Evolutionary conservation across 2,888 invertebrate species (phyloP).

Genomic region (Drosophila fungiperda): DNA sequence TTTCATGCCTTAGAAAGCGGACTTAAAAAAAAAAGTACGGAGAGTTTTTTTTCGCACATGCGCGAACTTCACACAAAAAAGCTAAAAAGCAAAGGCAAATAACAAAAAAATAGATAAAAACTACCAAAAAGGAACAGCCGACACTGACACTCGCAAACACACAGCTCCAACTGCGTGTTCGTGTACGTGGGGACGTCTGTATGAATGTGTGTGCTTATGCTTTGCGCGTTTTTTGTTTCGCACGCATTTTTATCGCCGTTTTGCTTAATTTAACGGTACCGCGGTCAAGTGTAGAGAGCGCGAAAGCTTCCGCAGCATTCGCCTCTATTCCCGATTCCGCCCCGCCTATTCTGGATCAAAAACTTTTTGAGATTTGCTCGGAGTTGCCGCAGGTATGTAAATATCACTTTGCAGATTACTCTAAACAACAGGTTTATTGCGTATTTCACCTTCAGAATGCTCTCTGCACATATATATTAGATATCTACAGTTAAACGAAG

Average conservation of each 20-base stretch:
- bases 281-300: constrained; percentile 71
- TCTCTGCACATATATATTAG: constrained; percentile 29
- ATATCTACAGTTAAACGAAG: constrained; percentile 29
- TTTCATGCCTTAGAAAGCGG: constrained; percentile 3
- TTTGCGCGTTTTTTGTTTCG: constrained; percentile 64
- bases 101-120: constrained; percentile 71
- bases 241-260: constrained; percentile 69
- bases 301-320: constrained; percentile 34
- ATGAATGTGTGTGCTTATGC: constrained; percentile 17
- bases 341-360: constrained; percentile 30
- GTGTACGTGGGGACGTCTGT: constrained; percentile 18
- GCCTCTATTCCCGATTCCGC: constrained; percentile 41
- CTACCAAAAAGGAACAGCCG: constrained; percentile 64
- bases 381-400: constrained; percentile 59
- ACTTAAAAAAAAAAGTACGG: constrained; percentile 30
- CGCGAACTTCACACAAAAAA: constrained; percentile 73
- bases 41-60: constrained; percentile 66
- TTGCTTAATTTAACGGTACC: constrained; percentile 74
- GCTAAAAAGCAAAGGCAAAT: constrained; percentile 58
- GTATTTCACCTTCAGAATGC: constrained; percentile 38
- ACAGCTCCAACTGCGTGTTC: constrained; percentile 33
- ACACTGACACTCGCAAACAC: constrained; percentile 32
- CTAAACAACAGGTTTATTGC: constrained; percentile 9
- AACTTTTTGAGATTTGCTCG: constrained; percentile 49
- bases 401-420: constrained; percentile 26